Percentiles rank a stretch among this genome's conserved stretches.
Evolutionary conservation across 2,113 vertebrate genomes (phyloP).

Genomic region (Cyphomyrus plagiostoma): DNA sequence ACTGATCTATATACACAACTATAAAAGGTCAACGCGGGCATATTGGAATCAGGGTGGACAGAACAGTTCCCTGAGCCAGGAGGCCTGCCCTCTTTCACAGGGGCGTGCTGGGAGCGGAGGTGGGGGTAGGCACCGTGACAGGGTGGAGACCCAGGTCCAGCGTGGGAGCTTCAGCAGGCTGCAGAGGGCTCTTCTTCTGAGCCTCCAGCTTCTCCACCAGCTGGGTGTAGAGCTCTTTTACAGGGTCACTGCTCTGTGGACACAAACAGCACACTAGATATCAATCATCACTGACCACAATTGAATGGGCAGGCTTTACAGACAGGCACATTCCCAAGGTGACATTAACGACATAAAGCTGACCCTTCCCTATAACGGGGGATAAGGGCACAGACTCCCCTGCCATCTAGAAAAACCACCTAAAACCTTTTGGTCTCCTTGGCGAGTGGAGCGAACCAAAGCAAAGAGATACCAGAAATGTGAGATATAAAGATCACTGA

Average conservation of each 20-base stretch:
- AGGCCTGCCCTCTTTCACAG: conserved; percentile 37
- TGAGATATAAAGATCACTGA: no score
- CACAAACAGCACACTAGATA: not conserved
- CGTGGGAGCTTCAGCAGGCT: conserved; percentile 62
- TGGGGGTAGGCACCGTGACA: conserved; percentile 58
- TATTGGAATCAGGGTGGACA: not conserved
- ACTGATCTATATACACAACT: not conserved
- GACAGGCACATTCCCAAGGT: not conserved
- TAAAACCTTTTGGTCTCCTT: not conserved
- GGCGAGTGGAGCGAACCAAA: not conserved
- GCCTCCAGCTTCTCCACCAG: conserved; percentile 79
- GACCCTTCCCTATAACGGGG: not conserved
- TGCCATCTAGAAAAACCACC: not conserved
- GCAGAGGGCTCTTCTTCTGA: conserved; percentile 74
- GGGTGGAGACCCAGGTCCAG: conserved; percentile 81
- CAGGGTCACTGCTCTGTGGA: conserved; percentile 76
- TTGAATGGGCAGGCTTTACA: not conserved
- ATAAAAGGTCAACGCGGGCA: not conserved
- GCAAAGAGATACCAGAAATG: no score
- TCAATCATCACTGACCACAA: not conserved
- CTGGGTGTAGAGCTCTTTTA: conserved; percentile 83
- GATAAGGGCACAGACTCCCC: not conserved
- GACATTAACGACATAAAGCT: not conserved
- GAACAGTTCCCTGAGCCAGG: not conserved
- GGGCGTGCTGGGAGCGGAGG: conserved; percentile 52